Evolutionary conservation across 2,797 vertebrate genomes (phyloP).

Genomic region (Sebastolobus alascanus): DNA sequence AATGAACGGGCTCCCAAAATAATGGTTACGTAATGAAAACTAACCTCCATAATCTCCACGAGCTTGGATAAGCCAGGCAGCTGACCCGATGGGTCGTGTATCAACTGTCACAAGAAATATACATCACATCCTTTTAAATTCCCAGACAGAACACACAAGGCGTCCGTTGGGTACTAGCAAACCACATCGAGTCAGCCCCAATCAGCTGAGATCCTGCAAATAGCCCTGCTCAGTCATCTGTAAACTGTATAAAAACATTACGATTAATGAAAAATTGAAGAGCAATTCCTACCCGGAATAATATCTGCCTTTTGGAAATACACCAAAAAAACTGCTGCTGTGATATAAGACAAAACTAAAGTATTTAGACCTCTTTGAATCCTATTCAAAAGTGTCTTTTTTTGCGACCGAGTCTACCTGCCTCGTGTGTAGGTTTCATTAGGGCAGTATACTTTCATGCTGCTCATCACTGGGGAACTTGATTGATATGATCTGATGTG

Average conservation of each 20-base stretch:
- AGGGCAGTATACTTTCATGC: constrained; percentile 15
- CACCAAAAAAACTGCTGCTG: neutral
- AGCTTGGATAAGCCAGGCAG: neutral
- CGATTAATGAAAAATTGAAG: neutral
- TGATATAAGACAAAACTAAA: neutral
- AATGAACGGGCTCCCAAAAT: neutral
- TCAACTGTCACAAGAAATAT: constrained; percentile 27
- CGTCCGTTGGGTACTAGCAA: neutral
- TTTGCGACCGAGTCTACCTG: neutral
- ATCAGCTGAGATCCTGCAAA: constrained; percentile 3
- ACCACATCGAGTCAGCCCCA: neutral
- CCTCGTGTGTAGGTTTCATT: neutral
- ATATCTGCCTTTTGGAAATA: neutral
- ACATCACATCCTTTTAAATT: neutral
- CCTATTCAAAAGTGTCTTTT: neutral
- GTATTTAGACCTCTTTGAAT: neutral
- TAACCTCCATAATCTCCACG: neutral
- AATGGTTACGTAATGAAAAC: neutral
- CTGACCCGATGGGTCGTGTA: neutral
- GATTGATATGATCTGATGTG: constrained; percentile 72
- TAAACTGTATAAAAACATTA: neutral
- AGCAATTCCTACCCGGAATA: neutral
- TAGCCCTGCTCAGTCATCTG: neutral
- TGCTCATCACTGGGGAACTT: constrained; percentile 16
- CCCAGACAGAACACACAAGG: neutral